Percentiles rank a stretch among this genome's conserved stretches.
phyloP scores from a whole-genome alignment of 1,140 invertebrate species.

The Drosophila setifemur region DNA sequence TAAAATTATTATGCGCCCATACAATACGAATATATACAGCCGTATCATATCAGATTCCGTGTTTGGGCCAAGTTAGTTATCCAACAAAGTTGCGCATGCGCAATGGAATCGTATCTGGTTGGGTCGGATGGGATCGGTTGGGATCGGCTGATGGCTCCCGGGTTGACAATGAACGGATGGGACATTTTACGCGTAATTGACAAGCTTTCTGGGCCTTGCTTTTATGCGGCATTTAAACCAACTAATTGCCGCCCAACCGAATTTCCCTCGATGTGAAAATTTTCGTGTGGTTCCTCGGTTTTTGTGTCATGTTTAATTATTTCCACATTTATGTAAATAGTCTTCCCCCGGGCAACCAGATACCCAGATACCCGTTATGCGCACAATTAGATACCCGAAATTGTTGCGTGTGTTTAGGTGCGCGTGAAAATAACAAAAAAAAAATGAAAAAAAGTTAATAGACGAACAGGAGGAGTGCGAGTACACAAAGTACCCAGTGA shows the following conservation, averaged over 20 bases:
- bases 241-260: conserved; percentile 68
- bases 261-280: conserved; percentile 66
- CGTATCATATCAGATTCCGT: conserved; percentile 60
- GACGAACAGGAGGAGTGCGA: neutral
- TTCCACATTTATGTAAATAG: conserved; percentile 77
- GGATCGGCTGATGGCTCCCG: conserved; percentile 7
- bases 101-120: conserved; percentile 10
- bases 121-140: neutral
- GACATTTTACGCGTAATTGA: conserved; percentile 73
- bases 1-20: conserved; percentile 49
- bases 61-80: conserved; percentile 28
- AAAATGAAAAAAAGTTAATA: conserved; percentile 2
- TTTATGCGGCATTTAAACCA: conserved; percentile 81
- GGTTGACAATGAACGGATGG: conserved; percentile 31
- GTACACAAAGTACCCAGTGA: neutral
- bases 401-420: conserved; percentile 78
- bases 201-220: conserved; percentile 59
- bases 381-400: conserved; percentile 69
- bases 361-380: conserved; percentile 51
- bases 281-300: conserved; percentile 46
- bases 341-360: conserved; percentile 13
- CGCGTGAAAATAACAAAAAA: conserved; percentile 64
- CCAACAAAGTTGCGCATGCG: conserved; percentile 60
- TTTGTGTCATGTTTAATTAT: conserved; percentile 79
- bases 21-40: conserved; percentile 7